Evolutionary conservation across 2,113 vertebrate species (phyloP), one percentile per base, ranked within the genome.

Genomic region (Martes martes): DNA sequence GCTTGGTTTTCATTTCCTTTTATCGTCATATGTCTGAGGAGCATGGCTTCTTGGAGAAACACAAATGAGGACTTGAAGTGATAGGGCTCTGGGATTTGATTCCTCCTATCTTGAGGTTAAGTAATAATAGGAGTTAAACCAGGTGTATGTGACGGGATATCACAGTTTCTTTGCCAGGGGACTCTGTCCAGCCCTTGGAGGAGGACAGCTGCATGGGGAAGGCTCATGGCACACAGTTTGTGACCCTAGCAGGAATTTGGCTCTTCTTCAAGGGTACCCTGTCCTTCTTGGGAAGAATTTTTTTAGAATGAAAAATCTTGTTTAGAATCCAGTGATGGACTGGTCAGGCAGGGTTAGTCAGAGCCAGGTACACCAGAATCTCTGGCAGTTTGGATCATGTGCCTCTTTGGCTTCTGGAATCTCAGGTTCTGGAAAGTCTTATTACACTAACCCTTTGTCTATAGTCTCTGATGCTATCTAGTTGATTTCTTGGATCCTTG

Each of bases 1-100:
- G 23, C 36, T 55, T 71, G 36, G 76, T 83, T 95, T 88, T 95
- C 33, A 45, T 87, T 94, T 52, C 31, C 83, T 94, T 91, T 94
- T 61, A n/a, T 85, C 33, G 52, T 73, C 36, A n/a, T 52, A 91
- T 65, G 21, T 59, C 10, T 47, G 91, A 33, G 52, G 88, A 82
- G 7, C 47, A 11, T 94, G 39, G 28, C 73, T 63, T 69, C 9
- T 88, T 82, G 26, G 45, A 63, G 18, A 39, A 81, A 33, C n/a
- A 42, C n/a, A 74, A 4, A 6, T 6, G 21, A 18, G n/a, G 78
- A 90, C 76, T 26, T 59, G 59, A 81, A 26, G 16, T 57, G 84
- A 61, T 14, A 24, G 45, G 31, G 1, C 36, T 83, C 15, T 45
- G 47, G n/a, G 16, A 47, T 61, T 55, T 61, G 79, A 69, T 2